These are phyloP conservation scores for Pluvialis apricaria DNA, from an alignment of 2,113 vertebrate species.

Conservation along the genomic window DNA sequence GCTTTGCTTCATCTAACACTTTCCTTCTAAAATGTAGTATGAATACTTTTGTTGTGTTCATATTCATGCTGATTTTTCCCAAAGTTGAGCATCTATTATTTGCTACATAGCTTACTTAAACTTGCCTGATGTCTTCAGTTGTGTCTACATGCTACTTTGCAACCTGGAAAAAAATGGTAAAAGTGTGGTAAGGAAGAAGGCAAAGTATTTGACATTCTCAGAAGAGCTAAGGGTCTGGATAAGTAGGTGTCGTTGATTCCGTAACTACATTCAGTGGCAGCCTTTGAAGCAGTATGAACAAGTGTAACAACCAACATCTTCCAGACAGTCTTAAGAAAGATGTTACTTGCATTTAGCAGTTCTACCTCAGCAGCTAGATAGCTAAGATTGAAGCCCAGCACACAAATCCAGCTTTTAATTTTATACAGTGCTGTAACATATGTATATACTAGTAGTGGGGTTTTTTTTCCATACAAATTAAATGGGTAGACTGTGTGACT, in stretches of 20 bases:
- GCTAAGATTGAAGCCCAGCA: background rate
- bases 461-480: background rate
- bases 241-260: background rate
- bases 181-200: background rate
- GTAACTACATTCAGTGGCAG: background rate
- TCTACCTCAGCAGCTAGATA: background rate
- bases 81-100: background rate
- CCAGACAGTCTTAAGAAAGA: background rate
- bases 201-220: background rate
- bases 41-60: background rate
- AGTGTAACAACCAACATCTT: background rate
- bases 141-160: background rate
- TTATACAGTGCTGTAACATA: background rate
- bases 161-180: background rate
- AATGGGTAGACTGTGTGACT: background rate
- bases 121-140: background rate
- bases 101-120: background rate
- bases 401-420: background rate
- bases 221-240: background rate
- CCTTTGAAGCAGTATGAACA: background rate
- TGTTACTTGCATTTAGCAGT: background rate
- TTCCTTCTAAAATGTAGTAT: background rate
- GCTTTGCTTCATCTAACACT: background rate
- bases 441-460: background rate
- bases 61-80: background rate